These are phyloP conservation scores for Malachius bipustulatus DNA, from an alignment of 2,888 invertebrate species.

Conservation along the genomic window DNA sequence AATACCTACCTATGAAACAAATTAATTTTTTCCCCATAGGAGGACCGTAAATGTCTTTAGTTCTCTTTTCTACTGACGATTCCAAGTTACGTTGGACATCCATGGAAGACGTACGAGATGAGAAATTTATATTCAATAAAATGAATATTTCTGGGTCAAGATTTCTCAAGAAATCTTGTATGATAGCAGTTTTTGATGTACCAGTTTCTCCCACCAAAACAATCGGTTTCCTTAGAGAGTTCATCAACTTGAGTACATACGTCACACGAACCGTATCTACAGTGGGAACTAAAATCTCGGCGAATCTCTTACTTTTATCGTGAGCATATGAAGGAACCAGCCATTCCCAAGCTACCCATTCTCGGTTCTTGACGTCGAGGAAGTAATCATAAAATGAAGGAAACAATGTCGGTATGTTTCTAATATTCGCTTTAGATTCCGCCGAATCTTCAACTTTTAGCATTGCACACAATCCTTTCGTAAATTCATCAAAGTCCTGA, in stretches of 20 bases:
- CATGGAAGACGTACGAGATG: slow-evolving; percentile 80
- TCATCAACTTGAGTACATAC: slow-evolving; percentile 68
- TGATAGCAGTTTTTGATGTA: slow-evolving; percentile 85
- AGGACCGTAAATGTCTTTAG: slow-evolving; percentile 82
- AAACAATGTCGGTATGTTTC: slow-evolving; percentile 60
- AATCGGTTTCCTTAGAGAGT: slow-evolving; percentile 61
- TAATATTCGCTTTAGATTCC: slow-evolving; percentile 53
- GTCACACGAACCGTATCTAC: slow-evolving; percentile 73
- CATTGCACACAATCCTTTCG: slow-evolving; percentile 58
- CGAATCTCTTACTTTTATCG: slow-evolving; percentile 54
- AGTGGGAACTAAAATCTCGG: slow-evolving; percentile 81
- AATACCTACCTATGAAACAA: slow-evolving; percentile 52
- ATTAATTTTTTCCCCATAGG: slow-evolving; percentile 80
- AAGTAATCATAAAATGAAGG: slow-evolving; percentile 74
- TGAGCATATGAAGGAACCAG: slow-evolving; percentile 67
- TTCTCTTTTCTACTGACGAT: slow-evolving; percentile 78
- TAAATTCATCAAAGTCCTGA: slow-evolving; percentile 62
- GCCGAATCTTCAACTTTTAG: slow-evolving; percentile 53
- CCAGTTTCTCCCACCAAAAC: slow-evolving; percentile 84
- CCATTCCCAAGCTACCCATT: slow-evolving; percentile 81
- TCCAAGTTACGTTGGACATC: slow-evolving; percentile 83
- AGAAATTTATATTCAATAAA: slow-evolving; percentile 77
- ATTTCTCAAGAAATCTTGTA: slow-evolving; percentile 65
- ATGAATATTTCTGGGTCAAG: slow-evolving; percentile 60
- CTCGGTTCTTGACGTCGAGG: slow-evolving; percentile 50